These are phyloP conservation scores for Agrochola lota DNA, from an alignment of 2,888 invertebrate genomes.

Conservation along the genomic window DNA sequence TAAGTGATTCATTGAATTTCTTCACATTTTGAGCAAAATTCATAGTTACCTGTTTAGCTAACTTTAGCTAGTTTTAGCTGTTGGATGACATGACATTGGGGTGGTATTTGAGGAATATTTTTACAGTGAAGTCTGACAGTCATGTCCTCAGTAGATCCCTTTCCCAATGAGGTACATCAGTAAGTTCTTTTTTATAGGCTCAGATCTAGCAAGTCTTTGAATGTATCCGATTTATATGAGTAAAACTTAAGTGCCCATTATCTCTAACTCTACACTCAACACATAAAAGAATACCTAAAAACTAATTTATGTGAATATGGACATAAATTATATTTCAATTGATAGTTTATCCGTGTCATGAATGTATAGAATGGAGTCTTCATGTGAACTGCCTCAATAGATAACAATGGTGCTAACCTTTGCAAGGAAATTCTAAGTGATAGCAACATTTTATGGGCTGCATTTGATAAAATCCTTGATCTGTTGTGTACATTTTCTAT, in stretches of 20 bases:
- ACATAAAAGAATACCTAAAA: not conserved
- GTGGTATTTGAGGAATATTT: not conserved
- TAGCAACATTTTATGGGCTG: not conserved
- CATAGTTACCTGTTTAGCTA: no score
- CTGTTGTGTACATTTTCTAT: not conserved
- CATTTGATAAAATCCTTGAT: not conserved
- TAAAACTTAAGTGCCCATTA: not conserved
- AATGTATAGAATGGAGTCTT: conserved; percentile 1
- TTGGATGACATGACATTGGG: not conserved
- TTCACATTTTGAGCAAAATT: conserved; percentile 16
- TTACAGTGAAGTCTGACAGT: not conserved
- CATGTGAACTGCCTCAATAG: not conserved
- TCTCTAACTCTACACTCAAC: not conserved
- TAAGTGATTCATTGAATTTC: conserved; percentile 51
- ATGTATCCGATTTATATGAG: not conserved
- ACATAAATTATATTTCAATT: not conserved
- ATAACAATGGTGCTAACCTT: conserved; percentile 1
- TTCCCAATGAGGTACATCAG: not conserved
- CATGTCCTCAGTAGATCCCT: not conserved
- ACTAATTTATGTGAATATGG: not conserved
- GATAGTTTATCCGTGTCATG: not conserved
- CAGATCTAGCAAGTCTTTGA: not conserved
- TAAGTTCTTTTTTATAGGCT: not conserved
- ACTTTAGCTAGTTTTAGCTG: no score
- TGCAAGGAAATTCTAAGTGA: not conserved